phyloP scores from a whole-genome alignment of 2,797 vertebrate species.

The Molothrus aeneus region DNA sequence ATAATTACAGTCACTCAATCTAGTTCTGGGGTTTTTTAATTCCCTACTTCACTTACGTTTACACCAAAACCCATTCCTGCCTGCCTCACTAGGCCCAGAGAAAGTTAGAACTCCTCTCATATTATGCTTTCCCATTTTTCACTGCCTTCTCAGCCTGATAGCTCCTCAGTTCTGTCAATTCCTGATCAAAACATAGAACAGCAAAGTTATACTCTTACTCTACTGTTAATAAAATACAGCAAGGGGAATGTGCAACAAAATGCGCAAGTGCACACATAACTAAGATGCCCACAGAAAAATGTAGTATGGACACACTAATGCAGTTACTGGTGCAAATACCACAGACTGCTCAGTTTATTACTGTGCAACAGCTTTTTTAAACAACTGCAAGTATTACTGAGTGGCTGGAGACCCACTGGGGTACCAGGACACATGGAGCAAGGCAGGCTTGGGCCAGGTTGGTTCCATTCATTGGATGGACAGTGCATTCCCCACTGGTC shows the following conservation, averaged over 20 bases:
- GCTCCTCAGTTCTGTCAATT: neutral
- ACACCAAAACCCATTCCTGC: neutral
- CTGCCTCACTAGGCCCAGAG: neutral
- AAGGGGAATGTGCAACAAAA: neutral
- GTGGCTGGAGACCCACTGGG: neutral
- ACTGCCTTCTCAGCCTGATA: neutral
- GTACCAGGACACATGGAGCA: neutral
- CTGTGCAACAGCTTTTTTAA: neutral
- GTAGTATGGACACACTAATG: neutral
- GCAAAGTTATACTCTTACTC: neutral
- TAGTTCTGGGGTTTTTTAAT: neutral
- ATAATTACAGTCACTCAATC: neutral
- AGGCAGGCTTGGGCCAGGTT: neutral
- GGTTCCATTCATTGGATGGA: fast-evolving
- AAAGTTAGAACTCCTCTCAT: neutral
- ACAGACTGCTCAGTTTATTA: neutral
- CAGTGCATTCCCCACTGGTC: fast-evolving
- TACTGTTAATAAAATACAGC: neutral
- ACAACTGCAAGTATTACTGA: neutral
- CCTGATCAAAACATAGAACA: neutral
- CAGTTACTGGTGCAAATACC: neutral
- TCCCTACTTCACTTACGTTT: neutral
- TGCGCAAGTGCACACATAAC: fast-evolving
- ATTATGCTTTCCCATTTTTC: neutral
- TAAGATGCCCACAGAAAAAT: neutral